Evolutionary conservation across 2,888 invertebrate species (phyloP), one percentile per base, ranked within the genome.

Genomic region (Willowsia nigromaculata): DNA sequence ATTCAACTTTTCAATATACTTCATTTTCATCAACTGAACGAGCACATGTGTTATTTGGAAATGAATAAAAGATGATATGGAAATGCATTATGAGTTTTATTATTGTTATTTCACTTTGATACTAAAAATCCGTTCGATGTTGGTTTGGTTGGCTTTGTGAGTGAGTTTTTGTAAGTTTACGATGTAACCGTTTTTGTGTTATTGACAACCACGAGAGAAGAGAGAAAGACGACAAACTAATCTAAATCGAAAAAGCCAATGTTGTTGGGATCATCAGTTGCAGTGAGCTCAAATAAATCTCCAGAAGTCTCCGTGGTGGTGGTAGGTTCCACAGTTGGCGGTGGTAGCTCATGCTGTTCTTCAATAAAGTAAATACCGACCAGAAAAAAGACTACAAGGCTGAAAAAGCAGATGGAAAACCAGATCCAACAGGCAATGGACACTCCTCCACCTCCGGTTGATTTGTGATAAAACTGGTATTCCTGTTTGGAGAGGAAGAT

Each of bases 401-500:
- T 81, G 85, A 90, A 90, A 56, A 91, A 91, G 30, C 87, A 71
- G 27, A 90, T 85, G 76, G 84, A 84, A 59, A 91, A 91, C 90
- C 90, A 91, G 71, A 90, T 85, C 91, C 91, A 91, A 68, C 91
- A 91, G 7, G 85, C 83, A 3, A 90, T 85, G 27, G 90, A 90
- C 33, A 91, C 89, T 4, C 90, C 90, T 25, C 88, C 88, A 22
- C 87, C 88, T 13, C 81, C 88, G 13, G 90, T 89, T 47, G 83
- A 65, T 82, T 91, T 91, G 81, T 91, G 91, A 47, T 89, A 91
- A 74, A 91, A 91, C 81, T 91, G 91, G 68, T 90, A 91, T 68
- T 91, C 91, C 91, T 91, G 78, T 6, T 30, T 6, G 18, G 37
- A 47, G 25, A 78, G 33, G n/a, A 78, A 62, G 68, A 65, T 33